These are phyloP conservation scores for Allacma fusca DNA, from an alignment of 2,888 invertebrate genomes.

Conservation along the genomic window DNA sequence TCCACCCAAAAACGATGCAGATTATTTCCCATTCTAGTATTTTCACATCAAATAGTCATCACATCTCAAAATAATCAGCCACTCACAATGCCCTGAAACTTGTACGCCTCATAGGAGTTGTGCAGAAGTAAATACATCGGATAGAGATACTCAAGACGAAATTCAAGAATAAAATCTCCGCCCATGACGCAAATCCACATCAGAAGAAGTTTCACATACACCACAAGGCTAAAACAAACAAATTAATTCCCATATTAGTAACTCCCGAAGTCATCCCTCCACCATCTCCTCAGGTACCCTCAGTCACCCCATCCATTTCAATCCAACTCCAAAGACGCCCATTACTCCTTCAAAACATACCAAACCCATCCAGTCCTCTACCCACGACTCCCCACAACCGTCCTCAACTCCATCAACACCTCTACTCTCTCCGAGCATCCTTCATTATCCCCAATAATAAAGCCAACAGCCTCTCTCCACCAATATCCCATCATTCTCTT, in stretches of 20 bases:
- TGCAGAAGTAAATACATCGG: conserved; percentile 61
- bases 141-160: conserved; percentile 61
- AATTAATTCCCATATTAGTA: not conserved
- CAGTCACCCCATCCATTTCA: too few species aligned
- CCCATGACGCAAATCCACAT: conserved; percentile 62
- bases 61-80: too few species aligned
- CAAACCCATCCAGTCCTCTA: too few species aligned
- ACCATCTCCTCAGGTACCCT: not conserved
- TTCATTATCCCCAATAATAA: too few species aligned
- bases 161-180: conserved; percentile 61
- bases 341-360: too few species aligned
- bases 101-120: conserved; percentile 61
- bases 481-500: too few species aligned
- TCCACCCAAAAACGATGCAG: not conserved
- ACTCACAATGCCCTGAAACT: conserved; percentile 62
- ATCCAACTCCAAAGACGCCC: too few species aligned
- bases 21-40: too few species aligned
- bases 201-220: conserved; percentile 60
- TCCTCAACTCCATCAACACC: too few species aligned
- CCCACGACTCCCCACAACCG: too few species aligned
- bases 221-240: conserved; percentile 57
- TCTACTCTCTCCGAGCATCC: too few species aligned
- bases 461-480: too few species aligned
- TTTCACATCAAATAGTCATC: not conserved
- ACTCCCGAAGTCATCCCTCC: not conserved